Base-by-base conservation (phyloP, 2,888 invertebrate species). In the Pyrochroa serraticornis region DNA sequence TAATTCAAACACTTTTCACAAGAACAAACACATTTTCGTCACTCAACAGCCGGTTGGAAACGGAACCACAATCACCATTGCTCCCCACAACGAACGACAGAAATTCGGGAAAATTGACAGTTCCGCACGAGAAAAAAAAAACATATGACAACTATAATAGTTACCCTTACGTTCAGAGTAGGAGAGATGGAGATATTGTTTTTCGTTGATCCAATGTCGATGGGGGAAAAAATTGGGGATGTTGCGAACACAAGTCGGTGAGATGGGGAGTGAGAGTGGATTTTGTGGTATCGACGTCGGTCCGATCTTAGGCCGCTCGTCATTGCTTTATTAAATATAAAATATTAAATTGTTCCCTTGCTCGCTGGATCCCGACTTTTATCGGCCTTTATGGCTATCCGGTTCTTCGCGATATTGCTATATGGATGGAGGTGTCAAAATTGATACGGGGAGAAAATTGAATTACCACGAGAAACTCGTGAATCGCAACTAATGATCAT, bases 1-100 rank as follows among this genome's bases (percentile, higher is more conserved):
- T 69, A 72, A 71, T 68, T 66, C 68, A 46, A 22, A 65, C 69
- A 67, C 67, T 59, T 63, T 53, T 22, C 22, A 22, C 22, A 22
- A 22, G 22, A 22, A 22, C 22, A 2, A 22, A 22, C 22, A 22
- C 22, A 46, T 46, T 14, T 22, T 8, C 45, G 31, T 39, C 32
- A 56, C 22, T 7, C 22, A 8, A 41, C 41, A 41, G 31, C 6
- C n/a, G 9, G 2, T n/a, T 13, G 14, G 8, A 9, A 3, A 33
- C 10, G 43, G 38, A 31, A 55, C 32, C 10, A 8, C 12, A 32
- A 31, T 13, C 22, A 32, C 38, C 35, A 14, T 9, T 31, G 31
- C 12, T 33, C 13, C 30, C n/a, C 12, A 47, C 35, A 41, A 47
- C 39, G 44, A 54, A 46, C 33, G 12, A 5, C 30, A 7, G 13